phyloP scores from a whole-genome alignment of 2,113 vertebrate species.

The Rhabdornis inornatus region DNA sequence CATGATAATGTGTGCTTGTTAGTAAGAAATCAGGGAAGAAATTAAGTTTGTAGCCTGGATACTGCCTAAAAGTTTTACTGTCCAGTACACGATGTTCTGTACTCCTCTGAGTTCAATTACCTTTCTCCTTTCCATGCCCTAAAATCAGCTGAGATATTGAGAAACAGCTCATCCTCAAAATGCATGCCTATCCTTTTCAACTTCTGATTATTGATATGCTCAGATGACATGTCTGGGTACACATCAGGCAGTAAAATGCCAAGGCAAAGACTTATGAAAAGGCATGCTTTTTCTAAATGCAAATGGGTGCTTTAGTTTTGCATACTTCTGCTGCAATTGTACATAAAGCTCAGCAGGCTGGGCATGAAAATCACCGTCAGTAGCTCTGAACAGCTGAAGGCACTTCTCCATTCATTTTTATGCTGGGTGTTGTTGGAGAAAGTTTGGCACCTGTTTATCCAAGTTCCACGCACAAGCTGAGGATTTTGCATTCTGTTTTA shows the following conservation, averaged over 20 bases:
- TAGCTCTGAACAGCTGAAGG: background rate
- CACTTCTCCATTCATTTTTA: background rate
- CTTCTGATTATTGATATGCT: background rate
- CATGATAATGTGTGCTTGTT: background rate
- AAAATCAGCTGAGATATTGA: background rate
- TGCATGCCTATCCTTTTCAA: background rate
- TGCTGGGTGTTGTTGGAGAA: background rate
- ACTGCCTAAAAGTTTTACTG: background rate
- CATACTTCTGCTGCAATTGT: background rate
- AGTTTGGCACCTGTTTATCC: background rate
- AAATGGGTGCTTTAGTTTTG: background rate
- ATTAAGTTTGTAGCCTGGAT: background rate
- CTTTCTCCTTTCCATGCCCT: background rate
- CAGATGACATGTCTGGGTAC: background rate
- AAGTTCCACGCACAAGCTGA: background rate
- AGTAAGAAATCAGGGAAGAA: background rate
- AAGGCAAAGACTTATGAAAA: background rate
- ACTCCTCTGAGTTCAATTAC: background rate
- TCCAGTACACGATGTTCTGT: background rate
- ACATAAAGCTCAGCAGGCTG: background rate
- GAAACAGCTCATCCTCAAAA: background rate
- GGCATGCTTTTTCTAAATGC: background rate
- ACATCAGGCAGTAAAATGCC: background rate
- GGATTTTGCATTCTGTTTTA: background rate
- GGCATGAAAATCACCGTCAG: background rate